These are phyloP conservation scores for Himalopsyche tibetana DNA, from an alignment of 2,888 invertebrate genomes.

Conservation along the genomic window DNA sequence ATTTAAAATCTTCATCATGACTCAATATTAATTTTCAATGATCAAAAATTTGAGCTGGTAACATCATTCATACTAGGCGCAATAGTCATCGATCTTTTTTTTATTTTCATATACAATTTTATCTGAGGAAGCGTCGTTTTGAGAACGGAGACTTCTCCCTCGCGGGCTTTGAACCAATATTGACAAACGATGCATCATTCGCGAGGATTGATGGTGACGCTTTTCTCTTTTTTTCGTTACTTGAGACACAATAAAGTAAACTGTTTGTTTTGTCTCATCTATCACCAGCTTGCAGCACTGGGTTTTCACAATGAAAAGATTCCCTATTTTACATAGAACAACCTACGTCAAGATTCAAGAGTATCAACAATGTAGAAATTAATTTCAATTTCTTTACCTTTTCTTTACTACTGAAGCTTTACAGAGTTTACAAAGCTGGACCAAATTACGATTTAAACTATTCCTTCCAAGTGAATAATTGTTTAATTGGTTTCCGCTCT, in stretches of 20 bases:
- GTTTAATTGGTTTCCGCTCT: too few species aligned
- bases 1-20: too few species aligned
- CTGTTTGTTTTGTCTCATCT: constrained; percentile 51
- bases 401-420: too few species aligned
- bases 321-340: too few species aligned
- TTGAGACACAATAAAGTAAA: constrained; percentile 51
- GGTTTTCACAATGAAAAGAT: background rate
- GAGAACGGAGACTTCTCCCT: background rate
- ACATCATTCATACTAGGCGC: background rate
- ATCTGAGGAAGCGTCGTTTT: background rate
- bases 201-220: constrained; percentile 55
- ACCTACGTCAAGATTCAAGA: too few species aligned
- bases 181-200: constrained; percentile 58
- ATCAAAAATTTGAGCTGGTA: background rate
- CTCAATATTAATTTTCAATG: too few species aligned
- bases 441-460: too few species aligned
- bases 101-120: constrained; percentile 18
- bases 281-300: constrained; percentile 16
- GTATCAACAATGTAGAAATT: too few species aligned
- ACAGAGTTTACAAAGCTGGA: too few species aligned
- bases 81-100: constrained; percentile 4
- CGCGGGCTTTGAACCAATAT: constrained; percentile 18
- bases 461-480: too few species aligned
- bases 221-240: constrained; percentile 47
- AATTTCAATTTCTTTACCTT: too few species aligned